Base-by-base conservation (phyloP, 2,113 vertebrate species). In the Sminthopsis crassicaudata region DNA sequence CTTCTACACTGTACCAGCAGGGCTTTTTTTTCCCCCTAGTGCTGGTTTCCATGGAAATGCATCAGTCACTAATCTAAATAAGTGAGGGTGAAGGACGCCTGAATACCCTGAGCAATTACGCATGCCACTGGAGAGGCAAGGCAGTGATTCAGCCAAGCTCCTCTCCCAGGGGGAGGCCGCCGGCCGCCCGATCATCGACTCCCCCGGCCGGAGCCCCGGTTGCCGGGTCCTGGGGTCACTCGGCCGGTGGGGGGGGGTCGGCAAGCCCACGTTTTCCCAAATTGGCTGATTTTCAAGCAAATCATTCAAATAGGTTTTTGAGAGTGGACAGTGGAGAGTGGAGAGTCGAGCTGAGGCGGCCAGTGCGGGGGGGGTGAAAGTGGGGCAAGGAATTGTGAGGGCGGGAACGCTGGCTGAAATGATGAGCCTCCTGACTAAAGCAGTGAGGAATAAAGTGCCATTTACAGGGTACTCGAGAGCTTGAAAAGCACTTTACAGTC, bases 1-100 rank as follows among this genome's bases (percentile, higher is more conserved):
- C 98, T 97, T 98, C 98, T 98, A 99, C 98, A 92, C 98, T 98
- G 98, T 98, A 99, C 97, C 97, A 97, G 98, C 98, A 84, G 98
- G 98, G 96, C 92, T 96, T 97, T 98, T 97, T 97, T 97, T 97
- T 98, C 97, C 95, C 0, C 97, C 98, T 98, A 98, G 98, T 98
- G 98, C 98, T 98, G 97, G 99, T 99, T 99, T 98, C 99, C 99
- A 99, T 99, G 99, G 99, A 99, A 99, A 99, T 98, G 98, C 98
- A 99, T 99, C 99, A 99, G 99, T 99, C 99, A 99, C 99, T 99
- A 99, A 99, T 99, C 99, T 99, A 99, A 99, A 99, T 99, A 99
- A 99, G 98, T 98, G 95, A 92, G 96, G 98, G 98, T 99, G 99
- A 99, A 99, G 99, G 99, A 99, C 97, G 98, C 98, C 98, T 98